Evolutionary conservation across 1,140 invertebrate genomes (phyloP), one percentile per base, ranked within the genome.

Genomic region (Coelopa frigida): DNA sequence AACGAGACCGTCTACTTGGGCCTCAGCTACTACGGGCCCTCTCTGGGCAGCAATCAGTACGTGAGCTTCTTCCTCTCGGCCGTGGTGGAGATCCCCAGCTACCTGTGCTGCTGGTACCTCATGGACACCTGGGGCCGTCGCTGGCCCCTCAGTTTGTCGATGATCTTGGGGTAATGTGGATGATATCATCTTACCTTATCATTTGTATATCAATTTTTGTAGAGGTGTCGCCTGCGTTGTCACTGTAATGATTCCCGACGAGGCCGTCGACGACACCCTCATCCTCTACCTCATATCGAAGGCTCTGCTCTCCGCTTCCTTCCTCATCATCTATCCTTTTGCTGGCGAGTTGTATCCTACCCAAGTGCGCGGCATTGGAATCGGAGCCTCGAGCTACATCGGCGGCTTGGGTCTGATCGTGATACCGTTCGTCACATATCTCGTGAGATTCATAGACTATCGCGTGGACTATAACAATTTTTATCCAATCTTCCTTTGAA

Each of bases 261-360:
- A 87, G 71, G 83, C 84, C 21, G 76, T 83, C 31, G 77, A 74
- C 12, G 74, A 79, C 53, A 89, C 86, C 5, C 64, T 91, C 20
- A 72, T 84, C 21, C 67, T 94, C 8, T 93, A 87, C 60, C 72
- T 94, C 10, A 73, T 92, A 53, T 92, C 89, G 3, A 94, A 94
- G 70, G 91, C 87, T 51, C 78, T 86, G 35, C 89, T 94, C 67
- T 92, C 89, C 1, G 88, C 88, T 5, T 89, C 89, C 1, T 94
- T 94, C 70, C 73, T 91, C 20, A 88, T 93, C 14, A 88, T 94
- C 49, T 92, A 92, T 70, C 86, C 89, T 2, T 91, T 91, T 64
- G 88, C 89, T 55, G 88, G 87, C 4, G 89, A 93, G 72, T 69
- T 92, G 11, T 91, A 90, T 70, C 89, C 89, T 1, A 90, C 88